A percentile compares a stretch with the other conserved stretches of the same genome.
phyloP scores from a whole-genome alignment of 2,113 vertebrate genomes.

The Todiramphus saurophagus region DNA sequence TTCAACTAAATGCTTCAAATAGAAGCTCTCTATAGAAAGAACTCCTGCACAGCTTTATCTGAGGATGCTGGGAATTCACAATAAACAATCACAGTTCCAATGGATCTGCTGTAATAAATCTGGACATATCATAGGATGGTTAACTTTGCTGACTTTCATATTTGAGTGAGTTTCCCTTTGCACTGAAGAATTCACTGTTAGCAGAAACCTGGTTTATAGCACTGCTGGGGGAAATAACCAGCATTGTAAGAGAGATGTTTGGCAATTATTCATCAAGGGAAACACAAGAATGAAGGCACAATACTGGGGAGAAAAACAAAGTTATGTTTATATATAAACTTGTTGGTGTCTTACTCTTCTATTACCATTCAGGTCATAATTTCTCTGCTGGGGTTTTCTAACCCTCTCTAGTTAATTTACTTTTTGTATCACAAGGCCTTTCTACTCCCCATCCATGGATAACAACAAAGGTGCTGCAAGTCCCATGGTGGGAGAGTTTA shows the following conservation, averaged over 20 bases:
- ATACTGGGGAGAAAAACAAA: background rate
- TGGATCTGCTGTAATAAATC: background rate
- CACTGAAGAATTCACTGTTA: background rate
- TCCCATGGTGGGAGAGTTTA: background rate
- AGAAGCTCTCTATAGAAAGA: background rate
- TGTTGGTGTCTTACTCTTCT: background rate
- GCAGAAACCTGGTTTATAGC: background rate
- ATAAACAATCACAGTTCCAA: background rate
- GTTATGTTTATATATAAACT: background rate
- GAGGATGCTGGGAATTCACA: constrained; percentile 25
- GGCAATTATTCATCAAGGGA: background rate
- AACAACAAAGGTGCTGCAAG: background rate
- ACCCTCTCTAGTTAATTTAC: background rate
- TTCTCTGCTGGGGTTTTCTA: background rate
- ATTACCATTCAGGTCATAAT: background rate
- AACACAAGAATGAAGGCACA: background rate
- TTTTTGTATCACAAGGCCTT: background rate
- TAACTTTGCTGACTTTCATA: background rate
- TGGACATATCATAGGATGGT: background rate
- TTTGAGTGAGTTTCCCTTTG: background rate
- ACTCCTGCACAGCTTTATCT: constrained; percentile 6
- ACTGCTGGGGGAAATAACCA: background rate
- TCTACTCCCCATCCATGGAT: background rate
- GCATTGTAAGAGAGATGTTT: background rate
- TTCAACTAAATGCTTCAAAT: constrained; percentile 33